Evolutionary conservation across 2,888 invertebrate genomes (phyloP), one percentile per base, ranked within the genome.

Genomic region (Julus scanicus): DNA sequence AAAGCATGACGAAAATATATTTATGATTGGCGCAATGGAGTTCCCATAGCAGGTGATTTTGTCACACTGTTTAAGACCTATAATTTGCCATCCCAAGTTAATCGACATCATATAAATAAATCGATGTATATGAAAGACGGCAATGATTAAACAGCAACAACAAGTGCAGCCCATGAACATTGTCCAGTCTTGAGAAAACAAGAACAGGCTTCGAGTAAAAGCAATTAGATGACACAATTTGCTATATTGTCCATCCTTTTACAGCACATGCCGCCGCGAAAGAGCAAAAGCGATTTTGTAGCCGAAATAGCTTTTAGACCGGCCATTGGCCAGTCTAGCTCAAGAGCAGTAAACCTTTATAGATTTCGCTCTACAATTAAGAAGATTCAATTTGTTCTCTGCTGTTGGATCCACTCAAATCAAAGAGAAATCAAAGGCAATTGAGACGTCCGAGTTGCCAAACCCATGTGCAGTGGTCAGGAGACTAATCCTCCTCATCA

Each of bases 381-480:
- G 71, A 71, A 71, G 71, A 71, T 71, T 71, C 71, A 71, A 71
- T 71, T 71, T 71, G 71, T 71, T 71, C 71, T 71, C 71, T 29
- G 29, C 29, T 71, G 71, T 71, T 71, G 71, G 71, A 71, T 71
- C 71, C 71, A 71, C 71, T 71, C 71, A 71, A 71, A 71, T 71
- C 71, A 71, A 71, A 71, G 71, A 9, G 71, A 71, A 71, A 71
- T 71, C 71, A 71, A 71, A 71, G 71, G 71, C 71, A 71, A 71
- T 71, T 71, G 71, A 71, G 71, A 71, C 71, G 71, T 71, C 71
- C 71, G 29, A 71, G 29, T 71, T 20, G 71, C 20, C 71, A 71
- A 71, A 20, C 71, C 29, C 53, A 53, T 17, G 53, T 44, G 44
- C 44, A 53, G 53, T 17, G 15, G 13, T 9, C 71, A n/a, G 71